Conservation (phyloP, 1,140 invertebrate genomes). For the Meloidogyne chitwoodi region DNA sequence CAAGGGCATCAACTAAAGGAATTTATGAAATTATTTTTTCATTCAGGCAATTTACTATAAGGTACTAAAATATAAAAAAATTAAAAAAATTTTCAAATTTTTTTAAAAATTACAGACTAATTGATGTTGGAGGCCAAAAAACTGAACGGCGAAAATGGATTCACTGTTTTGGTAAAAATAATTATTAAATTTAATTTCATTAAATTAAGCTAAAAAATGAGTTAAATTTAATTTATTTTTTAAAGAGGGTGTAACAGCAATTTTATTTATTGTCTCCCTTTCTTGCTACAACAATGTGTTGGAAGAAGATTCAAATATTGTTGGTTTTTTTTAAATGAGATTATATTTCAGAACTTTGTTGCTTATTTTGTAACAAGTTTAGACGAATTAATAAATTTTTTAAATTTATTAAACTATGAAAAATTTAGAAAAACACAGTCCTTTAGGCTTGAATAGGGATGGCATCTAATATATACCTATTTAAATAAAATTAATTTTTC, state of each 20-base stretch:
- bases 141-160: slow-evolving; percentile 22
- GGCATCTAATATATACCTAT: too few species aligned
- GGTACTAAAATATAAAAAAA: background rate
- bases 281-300: slow-evolving; percentile 25
- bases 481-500: too few species aligned
- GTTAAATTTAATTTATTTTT: too few species aligned
- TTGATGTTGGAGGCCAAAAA: slow-evolving; percentile 18
- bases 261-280: slow-evolving; percentile 27
- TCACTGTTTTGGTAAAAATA: slow-evolving; percentile 15
- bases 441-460: too few species aligned
- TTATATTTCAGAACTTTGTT: too few species aligned
- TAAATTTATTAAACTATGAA: too few species aligned
- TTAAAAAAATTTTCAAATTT: slow-evolving; percentile 8
- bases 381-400: too few species aligned
- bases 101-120: slow-evolving; percentile 14
- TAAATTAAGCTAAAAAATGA: background rate
- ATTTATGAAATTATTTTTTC: slow-evolving; percentile 21
- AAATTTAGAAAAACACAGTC: too few species aligned
- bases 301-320: slow-evolving; percentile 26
- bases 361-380: too few species aligned
- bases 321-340: background rate
- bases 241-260: slow-evolving; percentile 25
- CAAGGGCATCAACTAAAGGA: slow-evolving; percentile 19
- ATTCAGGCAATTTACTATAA: slow-evolving; percentile 24
- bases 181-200: background rate